Conservation (phyloP, 1,140 invertebrate species). For the Bombus polaris region DNA sequence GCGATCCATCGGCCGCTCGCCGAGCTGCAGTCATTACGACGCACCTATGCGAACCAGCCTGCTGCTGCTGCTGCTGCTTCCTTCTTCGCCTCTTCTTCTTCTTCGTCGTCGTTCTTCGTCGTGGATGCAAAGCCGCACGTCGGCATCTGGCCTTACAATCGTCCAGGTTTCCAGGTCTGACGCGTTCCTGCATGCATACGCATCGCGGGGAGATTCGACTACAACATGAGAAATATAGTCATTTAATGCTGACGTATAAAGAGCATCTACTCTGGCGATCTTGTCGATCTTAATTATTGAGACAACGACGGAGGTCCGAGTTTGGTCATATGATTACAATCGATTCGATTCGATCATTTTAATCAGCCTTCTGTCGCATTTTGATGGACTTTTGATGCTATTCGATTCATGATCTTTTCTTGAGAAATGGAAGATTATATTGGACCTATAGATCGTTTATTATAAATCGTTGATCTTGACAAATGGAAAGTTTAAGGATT, state of each 20-base stretch:
- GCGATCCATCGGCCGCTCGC: constrained; percentile 60
- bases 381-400: not conserved
- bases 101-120: not conserved
- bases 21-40: constrained; percentile 65
- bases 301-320: not conserved
- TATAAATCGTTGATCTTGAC: not conserved
- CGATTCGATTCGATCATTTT: not conserved
- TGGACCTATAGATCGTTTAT: not conserved
- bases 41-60: constrained; percentile 53
- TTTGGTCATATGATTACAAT: not conserved
- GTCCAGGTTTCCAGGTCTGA: constrained; percentile 40
- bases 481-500: not conserved
- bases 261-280: not conserved
- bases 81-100: not conserved
- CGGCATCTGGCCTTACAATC: constrained; percentile 48
- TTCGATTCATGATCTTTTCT: too few relatives aligned
- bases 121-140: constrained; percentile 13
- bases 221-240: constrained; percentile 31
- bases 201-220: not conserved
- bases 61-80: not conserved
- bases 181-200: constrained; percentile 14
- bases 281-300: constrained; percentile 2
- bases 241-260: constrained; percentile 11
- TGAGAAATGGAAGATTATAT: too few relatives aligned
- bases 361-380: too few relatives aligned